Percentiles rank a stretch among this genome's conserved stretches.
These are phyloP conservation scores for Euclidia mi DNA, from an alignment of 2,888 invertebrate species.

Conservation along the genomic window DNA sequence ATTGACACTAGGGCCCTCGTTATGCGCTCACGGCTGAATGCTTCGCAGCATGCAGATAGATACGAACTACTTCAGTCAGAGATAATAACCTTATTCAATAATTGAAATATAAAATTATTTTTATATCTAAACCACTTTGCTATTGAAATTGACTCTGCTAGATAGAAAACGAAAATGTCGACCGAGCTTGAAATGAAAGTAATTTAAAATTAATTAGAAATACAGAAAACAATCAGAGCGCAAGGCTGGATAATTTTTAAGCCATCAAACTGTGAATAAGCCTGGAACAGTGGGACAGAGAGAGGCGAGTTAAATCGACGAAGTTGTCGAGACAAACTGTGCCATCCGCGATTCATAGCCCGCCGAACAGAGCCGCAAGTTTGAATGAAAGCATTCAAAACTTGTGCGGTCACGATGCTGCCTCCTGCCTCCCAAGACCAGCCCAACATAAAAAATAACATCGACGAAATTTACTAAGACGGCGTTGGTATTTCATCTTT, in stretches of 20 bases:
- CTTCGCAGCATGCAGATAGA: slow-evolving; percentile 29
- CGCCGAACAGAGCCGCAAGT: slow-evolving; percentile 68
- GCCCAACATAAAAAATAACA: slow-evolving; percentile 37
- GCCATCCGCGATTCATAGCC: slow-evolving; percentile 76
- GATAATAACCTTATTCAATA: slow-evolving; percentile 43
- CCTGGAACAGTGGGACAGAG: slow-evolving; percentile 61
- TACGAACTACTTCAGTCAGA: slow-evolving; percentile 35
- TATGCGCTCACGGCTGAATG: slow-evolving; percentile 48
- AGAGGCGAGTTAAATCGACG: slow-evolving; percentile 74
- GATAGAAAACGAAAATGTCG: no score
- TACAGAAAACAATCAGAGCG: slow-evolving; percentile 32
- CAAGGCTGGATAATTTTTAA: slow-evolving; percentile 43
- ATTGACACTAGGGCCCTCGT: slow-evolving; percentile 39
- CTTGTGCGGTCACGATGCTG: slow-evolving; percentile 62
- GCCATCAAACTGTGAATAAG: slow-evolving; percentile 54
- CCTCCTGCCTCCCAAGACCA: slow-evolving; percentile 9
- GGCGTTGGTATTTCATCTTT: slow-evolving; percentile 20
- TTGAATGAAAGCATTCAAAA: slow-evolving; percentile 82
- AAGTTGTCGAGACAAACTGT: slow-evolving; percentile 77
- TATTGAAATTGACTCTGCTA: no score
- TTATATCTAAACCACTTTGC: no score
- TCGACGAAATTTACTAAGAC: slow-evolving; percentile 25
- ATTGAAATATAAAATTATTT: background rate
- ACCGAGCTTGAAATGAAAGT: slow-evolving; percentile 18
- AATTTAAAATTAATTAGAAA: slow-evolving; percentile 47